These are phyloP conservation scores for Arremon brunneinucha DNA, from an alignment of 2,797 vertebrate genomes.

Conservation along the genomic window DNA sequence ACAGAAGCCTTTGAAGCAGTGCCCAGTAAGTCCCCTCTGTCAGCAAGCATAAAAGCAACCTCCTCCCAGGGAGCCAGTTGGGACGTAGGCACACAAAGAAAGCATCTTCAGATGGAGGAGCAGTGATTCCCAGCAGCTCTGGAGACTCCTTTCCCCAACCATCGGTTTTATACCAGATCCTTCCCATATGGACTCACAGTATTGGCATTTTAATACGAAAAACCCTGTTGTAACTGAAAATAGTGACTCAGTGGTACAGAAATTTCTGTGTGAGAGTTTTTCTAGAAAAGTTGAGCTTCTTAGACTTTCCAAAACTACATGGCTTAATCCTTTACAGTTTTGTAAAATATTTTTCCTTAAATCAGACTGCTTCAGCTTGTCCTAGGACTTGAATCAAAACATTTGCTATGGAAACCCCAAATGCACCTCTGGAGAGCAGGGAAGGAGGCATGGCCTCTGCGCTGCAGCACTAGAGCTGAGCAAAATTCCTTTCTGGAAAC, in stretches of 20 bases:
- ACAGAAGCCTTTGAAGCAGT: conserved; percentile 30
- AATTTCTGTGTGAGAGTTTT: neutral
- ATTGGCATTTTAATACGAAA: neutral
- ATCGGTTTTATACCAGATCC: neutral
- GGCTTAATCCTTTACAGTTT: neutral
- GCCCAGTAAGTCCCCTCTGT: neutral
- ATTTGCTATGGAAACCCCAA: neutral
- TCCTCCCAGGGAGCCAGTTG: neutral
- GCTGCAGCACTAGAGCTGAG: neutral
- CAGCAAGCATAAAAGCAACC: neutral
- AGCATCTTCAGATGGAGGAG: neutral
- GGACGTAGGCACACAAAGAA: neutral
- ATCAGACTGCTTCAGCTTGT: neutral
- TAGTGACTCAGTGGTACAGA: neutral
- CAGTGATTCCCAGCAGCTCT: neutral
- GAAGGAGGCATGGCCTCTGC: neutral
- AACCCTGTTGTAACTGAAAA: neutral
- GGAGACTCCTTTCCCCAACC: neutral
- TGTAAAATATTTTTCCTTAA: neutral
- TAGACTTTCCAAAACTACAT: neutral
- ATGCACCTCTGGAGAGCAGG: neutral
- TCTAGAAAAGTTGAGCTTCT: neutral
- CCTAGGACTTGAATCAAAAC: neutral
- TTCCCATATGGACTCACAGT: neutral
- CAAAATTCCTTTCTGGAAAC: neutral